Conservation (phyloP, 2,113 vertebrate genomes). For the Gopherus evgoodei region DNA sequence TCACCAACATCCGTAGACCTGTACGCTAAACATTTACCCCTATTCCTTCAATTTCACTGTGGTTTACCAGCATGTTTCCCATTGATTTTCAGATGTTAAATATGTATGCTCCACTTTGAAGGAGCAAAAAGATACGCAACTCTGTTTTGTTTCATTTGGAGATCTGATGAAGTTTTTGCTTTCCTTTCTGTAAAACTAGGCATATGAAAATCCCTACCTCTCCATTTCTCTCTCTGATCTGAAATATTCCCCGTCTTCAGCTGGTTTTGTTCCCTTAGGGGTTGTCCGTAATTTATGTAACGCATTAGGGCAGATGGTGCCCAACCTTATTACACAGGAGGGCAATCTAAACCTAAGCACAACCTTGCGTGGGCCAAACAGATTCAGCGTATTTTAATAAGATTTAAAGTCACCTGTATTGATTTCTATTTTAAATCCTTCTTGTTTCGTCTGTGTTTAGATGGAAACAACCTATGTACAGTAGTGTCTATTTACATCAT, state of each 20-base stretch:
- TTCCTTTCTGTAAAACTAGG: conserved; percentile 7
- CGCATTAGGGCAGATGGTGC: background rate
- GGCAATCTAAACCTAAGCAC: background rate
- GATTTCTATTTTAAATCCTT: background rate
- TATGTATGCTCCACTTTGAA: conserved; percentile 7
- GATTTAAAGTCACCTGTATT: background rate
- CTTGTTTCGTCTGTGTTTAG: background rate
- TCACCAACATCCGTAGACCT: background rate
- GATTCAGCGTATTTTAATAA: background rate
- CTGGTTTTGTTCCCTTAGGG: background rate
- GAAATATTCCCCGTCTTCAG: background rate
- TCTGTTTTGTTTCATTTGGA: background rate
- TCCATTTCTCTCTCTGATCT: background rate
- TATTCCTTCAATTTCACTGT: background rate
- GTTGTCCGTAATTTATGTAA: background rate
- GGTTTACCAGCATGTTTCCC: conserved; percentile 5
- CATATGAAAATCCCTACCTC: background rate
- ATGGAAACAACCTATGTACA: background rate
- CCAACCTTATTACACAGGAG: background rate
- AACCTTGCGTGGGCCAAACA: background rate
- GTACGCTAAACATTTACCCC: background rate
- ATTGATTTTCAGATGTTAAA: background rate
- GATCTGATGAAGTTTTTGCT: background rate
- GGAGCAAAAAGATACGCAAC: background rate
- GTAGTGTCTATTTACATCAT: background rate